A percentile compares a stretch with the other conserved stretches of the same genome.
Evolutionary conservation across 2,888 invertebrate species (phyloP).

Genomic region (Catonia carolina): DNA sequence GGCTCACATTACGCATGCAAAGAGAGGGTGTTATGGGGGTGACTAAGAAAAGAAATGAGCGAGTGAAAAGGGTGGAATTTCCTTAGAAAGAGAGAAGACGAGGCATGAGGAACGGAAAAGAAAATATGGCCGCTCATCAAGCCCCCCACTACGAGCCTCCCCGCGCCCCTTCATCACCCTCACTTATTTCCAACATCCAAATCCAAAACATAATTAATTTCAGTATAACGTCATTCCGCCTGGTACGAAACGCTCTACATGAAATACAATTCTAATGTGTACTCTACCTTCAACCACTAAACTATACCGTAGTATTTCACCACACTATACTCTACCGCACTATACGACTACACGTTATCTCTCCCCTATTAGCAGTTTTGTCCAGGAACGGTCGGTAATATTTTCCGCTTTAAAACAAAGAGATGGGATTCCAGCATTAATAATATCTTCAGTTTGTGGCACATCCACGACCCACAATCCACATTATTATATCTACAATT

Average conservation of each 20-base stretch:
- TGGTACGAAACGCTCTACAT: slow-evolving; percentile 3
- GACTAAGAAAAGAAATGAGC: slow-evolving; percentile 22
- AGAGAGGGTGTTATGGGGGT: slow-evolving; percentile 12
- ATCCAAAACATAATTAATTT: slow-evolving; percentile 24
- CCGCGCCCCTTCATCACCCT: background rate
- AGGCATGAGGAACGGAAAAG: slow-evolving; percentile 30
- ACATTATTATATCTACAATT: no score
- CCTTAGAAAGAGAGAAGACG: slow-evolving; percentile 6
- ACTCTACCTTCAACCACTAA: no score
- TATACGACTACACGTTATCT: no score
- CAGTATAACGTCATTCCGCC: slow-evolving; percentile 17
- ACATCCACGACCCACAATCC: no score
- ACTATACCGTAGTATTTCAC: no score
- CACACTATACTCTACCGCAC: no score
- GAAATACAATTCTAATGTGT: slow-evolving; percentile 12
- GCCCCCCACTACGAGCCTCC: slow-evolving; percentile 23
- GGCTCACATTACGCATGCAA: slow-evolving; percentile 22
- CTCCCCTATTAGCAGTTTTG: no score
- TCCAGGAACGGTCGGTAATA: no score
- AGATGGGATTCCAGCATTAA: no score
- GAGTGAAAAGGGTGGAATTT: slow-evolving; percentile 11
- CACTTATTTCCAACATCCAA: slow-evolving; percentile 17
- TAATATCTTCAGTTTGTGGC: no score
- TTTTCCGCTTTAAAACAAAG: no score
- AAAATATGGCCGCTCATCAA: slow-evolving; percentile 36